Base-by-base conservation (phyloP, 2,113 vertebrate species). In the Isurus oxyrinchus region DNA sequence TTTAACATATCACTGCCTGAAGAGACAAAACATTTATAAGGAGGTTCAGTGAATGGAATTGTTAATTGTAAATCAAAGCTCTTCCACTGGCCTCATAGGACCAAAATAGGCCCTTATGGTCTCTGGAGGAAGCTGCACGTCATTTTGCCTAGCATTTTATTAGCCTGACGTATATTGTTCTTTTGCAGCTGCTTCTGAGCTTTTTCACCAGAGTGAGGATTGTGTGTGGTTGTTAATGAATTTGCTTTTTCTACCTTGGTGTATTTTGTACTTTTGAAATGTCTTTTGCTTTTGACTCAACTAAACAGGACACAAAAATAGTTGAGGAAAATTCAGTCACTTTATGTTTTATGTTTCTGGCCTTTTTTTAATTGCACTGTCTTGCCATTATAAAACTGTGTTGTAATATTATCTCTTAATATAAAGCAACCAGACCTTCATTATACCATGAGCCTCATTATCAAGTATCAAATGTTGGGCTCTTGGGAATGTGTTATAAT, bases 131-230 rank as follows among this genome's bases (percentile, higher is more conserved):
- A 98, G 98, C 98, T 66, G 97, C 98, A 97, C 97, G 97, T 98
- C 97, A 97, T 97, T 98, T 97, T 97, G 97, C 97, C 96, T 97
- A 97, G 97, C 96, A 25, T 96, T 97, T 97, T 97, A 97, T 97
- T 97, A 97, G 97, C 97, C 97, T 97, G 97, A 98, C 97, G 97
- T 98, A 97, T 98, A 97, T 97, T 97, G 97, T 97, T 98, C 97
- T 97, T 98, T 97, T 98, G 98, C 99, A 99, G 98, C 98, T 99
- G 99, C 98, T 98, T 97, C 97, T 98, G 76, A 76, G 95, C 67
- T 96, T 84, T 25, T 61, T 67, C 40, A 61, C 57, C 19, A n/a
- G 59, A 96, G 79, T 61, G 23, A 35, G 40, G 57, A n/a, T 13
- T 66, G 59, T 66, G 21, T 96, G n/a, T 57, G 55, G 14, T 35